A percentile compares a stretch with the other conserved stretches of the same genome.
Conservation (phyloP, 2,113 vertebrate genomes). For the Eulemur rufifrons region DNA sequence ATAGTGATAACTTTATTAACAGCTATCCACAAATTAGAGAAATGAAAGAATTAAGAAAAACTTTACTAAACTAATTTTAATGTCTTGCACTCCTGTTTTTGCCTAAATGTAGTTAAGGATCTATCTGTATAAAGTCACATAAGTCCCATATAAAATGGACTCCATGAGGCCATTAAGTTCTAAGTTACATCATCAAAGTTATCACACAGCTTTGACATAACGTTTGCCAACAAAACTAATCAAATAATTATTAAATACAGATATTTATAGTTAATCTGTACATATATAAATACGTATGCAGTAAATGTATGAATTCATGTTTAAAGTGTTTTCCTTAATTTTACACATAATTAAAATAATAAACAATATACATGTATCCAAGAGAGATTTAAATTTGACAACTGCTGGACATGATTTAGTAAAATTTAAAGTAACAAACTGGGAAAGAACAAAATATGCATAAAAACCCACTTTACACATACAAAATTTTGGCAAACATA, state of each 20-base stretch:
- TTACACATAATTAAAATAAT: constrained; percentile 69
- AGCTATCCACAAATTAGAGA: neutral
- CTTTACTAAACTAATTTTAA: constrained; percentile 2
- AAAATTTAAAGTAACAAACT: constrained; percentile 67
- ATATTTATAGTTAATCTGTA: constrained; percentile 58
- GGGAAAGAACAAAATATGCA: constrained; percentile 70
- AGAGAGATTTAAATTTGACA: constrained; percentile 68
- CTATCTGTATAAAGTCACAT: constrained; percentile 36
- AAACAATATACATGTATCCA: constrained; percentile 67
- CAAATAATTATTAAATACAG: constrained; percentile 64
- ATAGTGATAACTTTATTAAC: neutral
- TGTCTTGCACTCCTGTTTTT: neutral
- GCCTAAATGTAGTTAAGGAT: constrained; percentile 24
- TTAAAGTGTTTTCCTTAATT: constrained; percentile 66
- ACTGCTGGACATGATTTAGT: constrained; percentile 36
- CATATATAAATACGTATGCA: constrained; percentile 32
- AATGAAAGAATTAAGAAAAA: neutral
- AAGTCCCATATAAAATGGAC: constrained; percentile 54
- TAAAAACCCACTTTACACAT: constrained; percentile 62
- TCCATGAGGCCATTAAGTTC: constrained; percentile 49
- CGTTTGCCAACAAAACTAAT: constrained; percentile 67
- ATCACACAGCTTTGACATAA: constrained; percentile 55
- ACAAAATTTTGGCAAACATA: constrained; percentile 55
- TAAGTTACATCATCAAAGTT: constrained; percentile 61
- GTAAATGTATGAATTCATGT: constrained; percentile 67